Evolutionary conservation across 1,140 invertebrate genomes (phyloP).

Genomic region (Atopsyche davidsoni): DNA sequence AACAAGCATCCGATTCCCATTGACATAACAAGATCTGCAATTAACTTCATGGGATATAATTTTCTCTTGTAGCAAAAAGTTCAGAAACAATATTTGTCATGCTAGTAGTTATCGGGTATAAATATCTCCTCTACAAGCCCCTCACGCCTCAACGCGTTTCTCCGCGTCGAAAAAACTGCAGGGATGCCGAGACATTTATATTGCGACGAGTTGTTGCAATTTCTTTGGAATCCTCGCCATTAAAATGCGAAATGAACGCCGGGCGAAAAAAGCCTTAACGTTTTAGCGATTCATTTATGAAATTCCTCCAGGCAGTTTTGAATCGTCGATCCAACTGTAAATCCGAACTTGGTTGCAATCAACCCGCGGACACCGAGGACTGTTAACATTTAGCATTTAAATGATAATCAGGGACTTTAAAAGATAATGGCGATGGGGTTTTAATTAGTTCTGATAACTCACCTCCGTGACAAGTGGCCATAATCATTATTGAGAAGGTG

Average conservation of each 20-base stretch:
- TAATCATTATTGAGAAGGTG: too few species aligned
- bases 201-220: not conserved
- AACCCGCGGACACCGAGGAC: too few species aligned
- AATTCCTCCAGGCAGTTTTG: slow-evolving; percentile 1
- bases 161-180: slow-evolving; percentile 6
- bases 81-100: too few species aligned
- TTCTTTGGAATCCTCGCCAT: not conserved
- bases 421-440: slow-evolving; percentile 7
- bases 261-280: not conserved
- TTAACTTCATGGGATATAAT: too few species aligned
- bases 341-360: slow-evolving; percentile 3
- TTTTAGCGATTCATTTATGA: slow-evolving; percentile 6
- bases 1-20: too few species aligned
- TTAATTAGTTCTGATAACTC: slow-evolving; percentile 10
- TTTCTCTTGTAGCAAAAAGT: too few species aligned
- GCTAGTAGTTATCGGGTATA: too few species aligned
- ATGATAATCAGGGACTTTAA: too few species aligned
- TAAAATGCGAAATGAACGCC: not conserved
- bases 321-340: not conserved
- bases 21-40: too few species aligned
- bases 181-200: not conserved
- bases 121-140: too few species aligned
- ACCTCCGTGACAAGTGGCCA: too few species aligned
- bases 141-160: not conserved
- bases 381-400: too few species aligned